Percentiles rank a stretch among this genome's conserved stretches.
These are phyloP conservation scores for Cataglyphis albicans DNA, from an alignment of 2,888 invertebrate species.

Conservation along the genomic window DNA sequence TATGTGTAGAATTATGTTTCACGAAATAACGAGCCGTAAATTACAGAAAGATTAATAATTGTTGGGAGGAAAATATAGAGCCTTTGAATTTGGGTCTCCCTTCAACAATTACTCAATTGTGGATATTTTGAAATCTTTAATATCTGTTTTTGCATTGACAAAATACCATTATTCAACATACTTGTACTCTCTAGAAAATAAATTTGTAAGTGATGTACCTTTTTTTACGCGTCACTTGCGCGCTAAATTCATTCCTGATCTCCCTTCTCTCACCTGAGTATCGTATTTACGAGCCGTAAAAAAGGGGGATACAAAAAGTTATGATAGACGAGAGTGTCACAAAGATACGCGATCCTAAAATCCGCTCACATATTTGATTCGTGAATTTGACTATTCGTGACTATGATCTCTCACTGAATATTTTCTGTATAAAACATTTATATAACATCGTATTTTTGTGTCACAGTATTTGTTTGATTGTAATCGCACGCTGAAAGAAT, in stretches of 20 bases:
- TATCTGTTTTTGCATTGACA: neutral
- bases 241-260: constrained; percentile 57
- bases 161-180: constrained; percentile 41
- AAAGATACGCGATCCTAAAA: constrained; percentile 55
- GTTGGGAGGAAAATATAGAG: neutral
- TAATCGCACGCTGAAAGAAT: constrained; percentile 30
- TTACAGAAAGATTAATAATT: constrained; percentile 1
- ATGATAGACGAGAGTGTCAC: constrained; percentile 51
- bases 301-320: constrained; percentile 64
- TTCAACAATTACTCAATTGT: neutral
- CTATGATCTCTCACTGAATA: neutral
- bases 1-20: neutral
- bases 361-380: constrained; percentile 47
- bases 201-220: constrained; percentile 69
- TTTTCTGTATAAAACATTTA: neutral
- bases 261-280: constrained; percentile 42
- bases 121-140: neutral
- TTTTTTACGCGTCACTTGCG: constrained; percentile 72
- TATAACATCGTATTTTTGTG: neutral
- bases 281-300: constrained; percentile 73
- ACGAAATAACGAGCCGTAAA: neutral
- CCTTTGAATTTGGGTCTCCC: neutral
- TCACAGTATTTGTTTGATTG: constrained; percentile 12
- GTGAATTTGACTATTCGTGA: constrained; percentile 55
- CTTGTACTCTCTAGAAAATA: constrained; percentile 66